Base-by-base conservation (phyloP, 2,113 vertebrate species). In the Sapayoa aenigma region DNA sequence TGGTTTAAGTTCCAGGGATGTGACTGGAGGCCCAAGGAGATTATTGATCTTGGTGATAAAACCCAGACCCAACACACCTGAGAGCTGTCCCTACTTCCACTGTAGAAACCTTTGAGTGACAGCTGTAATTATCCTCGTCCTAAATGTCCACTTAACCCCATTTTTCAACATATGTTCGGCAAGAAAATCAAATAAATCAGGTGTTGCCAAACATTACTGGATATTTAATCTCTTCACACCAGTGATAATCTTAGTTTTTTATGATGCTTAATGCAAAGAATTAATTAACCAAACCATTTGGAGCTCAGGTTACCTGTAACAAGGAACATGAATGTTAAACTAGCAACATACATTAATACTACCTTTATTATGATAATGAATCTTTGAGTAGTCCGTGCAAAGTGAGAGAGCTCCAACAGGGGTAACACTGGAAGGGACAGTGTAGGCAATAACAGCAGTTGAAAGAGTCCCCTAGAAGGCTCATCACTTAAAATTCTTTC, bases 1-100 rank as follows among this genome's bases (percentile, higher is more conserved):
- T 87, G 65, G 1, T 37, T 39, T 41, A 67, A 85, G 8, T 37
- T 19, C 30, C 47, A 69, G 39, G n/a, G 58, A 27, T 24, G 68
- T 44, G 50, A 53, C 37, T 74, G 63, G 62, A 55, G 19, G 80
- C 65, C 41, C 75, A 12, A 84, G 10, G 56, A 72, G 73, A 60
- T 86, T 55, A n/a, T 6, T 41, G 53, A 76, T 47, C 62, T 53
- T 78, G 50, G 18, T 39, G 58, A 83, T 84, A 83, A 69, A 93
- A 69, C 56, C 66, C 56, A 77, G 76, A 9, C 80, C 17, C 88
- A 88, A 9, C 50, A 89, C 93, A 95, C 84, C 82, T 95, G 90
- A 83, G 46, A 73, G 67, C 35, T 86, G 12, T 5, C 31, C 20
- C 42, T 4, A 25, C 33, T 33, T 24, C 46, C 71, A 4, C 58